A percentile compares a stretch with the other conserved stretches of the same genome.
Evolutionary conservation across 2,113 vertebrate genomes (phyloP).

Genomic region (Monarcha castaneiventris): DNA sequence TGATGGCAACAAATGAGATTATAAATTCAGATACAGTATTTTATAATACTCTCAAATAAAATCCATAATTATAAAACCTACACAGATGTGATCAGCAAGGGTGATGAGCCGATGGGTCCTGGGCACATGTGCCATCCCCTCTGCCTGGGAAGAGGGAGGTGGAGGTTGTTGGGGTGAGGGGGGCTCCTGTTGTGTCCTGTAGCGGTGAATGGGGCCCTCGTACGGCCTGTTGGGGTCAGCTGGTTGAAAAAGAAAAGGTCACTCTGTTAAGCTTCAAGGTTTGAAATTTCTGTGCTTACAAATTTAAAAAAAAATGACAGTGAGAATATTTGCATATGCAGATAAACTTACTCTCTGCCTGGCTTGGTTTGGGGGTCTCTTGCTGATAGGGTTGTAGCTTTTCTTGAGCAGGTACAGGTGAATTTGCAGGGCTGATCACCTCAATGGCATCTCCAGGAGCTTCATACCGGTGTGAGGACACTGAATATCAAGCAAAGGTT

Average conservation of each 20-base stretch:
- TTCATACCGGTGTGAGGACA: constrained; percentile 92
- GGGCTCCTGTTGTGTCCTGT: constrained; percentile 77
- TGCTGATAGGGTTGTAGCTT: constrained; percentile 78
- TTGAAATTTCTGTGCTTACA: not conserved
- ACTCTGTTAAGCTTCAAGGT: not conserved
- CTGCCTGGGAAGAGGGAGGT: constrained; percentile 76
- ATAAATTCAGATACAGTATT: not conserved
- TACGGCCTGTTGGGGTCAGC: constrained; percentile 79
- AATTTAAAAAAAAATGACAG: not conserved
- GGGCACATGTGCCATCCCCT: constrained; percentile 81
- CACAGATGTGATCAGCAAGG: constrained; percentile 96
- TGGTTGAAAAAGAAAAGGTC: constrained; percentile 39
- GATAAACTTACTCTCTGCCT: constrained; percentile 78
- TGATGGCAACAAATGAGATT: not conserved
- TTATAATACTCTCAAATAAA: not conserved
- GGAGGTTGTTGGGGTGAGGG: constrained; percentile 80
- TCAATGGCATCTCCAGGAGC: constrained; percentile 88
- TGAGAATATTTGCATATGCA: not conserved
- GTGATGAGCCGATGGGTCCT: constrained; percentile 95
- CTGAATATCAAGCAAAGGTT: constrained; percentile 67
- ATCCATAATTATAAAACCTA: constrained; percentile 65
- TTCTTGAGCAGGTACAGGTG: constrained; percentile 87
- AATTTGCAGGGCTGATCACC: constrained; percentile 94
- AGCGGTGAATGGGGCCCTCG: constrained; percentile 82
- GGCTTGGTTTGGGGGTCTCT: constrained; percentile 75